These are phyloP conservation scores for Agonum fuliginosum DNA, from an alignment of 2,888 invertebrate species.

Conservation along the genomic window DNA sequence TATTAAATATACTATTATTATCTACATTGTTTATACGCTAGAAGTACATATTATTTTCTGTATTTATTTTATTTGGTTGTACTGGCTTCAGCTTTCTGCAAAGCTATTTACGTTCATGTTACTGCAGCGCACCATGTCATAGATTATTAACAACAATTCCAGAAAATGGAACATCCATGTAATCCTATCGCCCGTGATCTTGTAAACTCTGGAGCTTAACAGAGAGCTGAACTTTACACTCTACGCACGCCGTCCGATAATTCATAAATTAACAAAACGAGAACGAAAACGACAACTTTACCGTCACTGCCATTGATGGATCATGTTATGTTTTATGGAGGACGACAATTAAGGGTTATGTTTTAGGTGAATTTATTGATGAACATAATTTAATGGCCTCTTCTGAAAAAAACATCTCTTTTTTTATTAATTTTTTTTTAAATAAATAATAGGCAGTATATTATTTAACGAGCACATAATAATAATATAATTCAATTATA, in stretches of 20 bases:
- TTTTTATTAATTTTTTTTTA: too few species aligned
- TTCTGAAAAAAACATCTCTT: too few species aligned
- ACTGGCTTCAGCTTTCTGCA: too few species aligned
- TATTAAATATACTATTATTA: too few species aligned
- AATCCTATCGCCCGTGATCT: not conserved
- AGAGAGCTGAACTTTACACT: not conserved
- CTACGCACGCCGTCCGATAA: not conserved
- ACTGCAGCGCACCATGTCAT: conserved; percentile 2
- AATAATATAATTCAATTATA: too few species aligned
- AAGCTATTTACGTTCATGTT: too few species aligned
- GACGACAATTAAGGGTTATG: not conserved
- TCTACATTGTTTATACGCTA: too few species aligned
- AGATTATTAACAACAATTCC: not conserved
- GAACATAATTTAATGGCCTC: too few species aligned
- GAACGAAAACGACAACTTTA: not conserved
- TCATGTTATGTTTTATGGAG: not conserved
- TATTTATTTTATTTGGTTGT: too few species aligned
- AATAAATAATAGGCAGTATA: too few species aligned
- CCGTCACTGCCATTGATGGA: not conserved
- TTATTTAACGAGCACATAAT: too few species aligned
- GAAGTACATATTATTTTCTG: too few species aligned
- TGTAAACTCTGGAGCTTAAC: not conserved
- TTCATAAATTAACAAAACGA: not conserved
- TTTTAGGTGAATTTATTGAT: not conserved
- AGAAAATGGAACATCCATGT: conserved; percentile 4